A percentile compares a stretch with the other conserved stretches of the same genome.
phyloP scores from a whole-genome alignment of 2,797 vertebrate species.

The Pampus argenteus region DNA sequence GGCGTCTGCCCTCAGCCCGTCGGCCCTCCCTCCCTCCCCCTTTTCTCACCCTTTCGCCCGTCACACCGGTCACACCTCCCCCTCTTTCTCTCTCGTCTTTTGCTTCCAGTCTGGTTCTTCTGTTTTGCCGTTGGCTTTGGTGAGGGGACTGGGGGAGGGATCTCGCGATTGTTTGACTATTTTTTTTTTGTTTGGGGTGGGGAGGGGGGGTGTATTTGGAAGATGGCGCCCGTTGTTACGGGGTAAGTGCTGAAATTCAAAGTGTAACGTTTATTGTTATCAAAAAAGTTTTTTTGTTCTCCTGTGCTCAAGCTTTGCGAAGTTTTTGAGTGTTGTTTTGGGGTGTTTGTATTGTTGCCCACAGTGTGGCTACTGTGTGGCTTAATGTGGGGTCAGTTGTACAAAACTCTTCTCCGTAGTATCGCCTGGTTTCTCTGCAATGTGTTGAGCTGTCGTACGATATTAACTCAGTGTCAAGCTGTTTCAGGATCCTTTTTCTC shows the following conservation, averaged over 20 bases:
- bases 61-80: constrained; percentile 16
- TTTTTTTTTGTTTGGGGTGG: constrained; percentile 62
- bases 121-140: constrained; percentile 60
- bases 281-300: constrained; percentile 36
- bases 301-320: background rate
- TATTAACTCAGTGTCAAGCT: constrained; percentile 1
- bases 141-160: constrained; percentile 62
- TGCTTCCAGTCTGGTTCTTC: constrained; percentile 53
- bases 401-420: constrained; percentile 52
- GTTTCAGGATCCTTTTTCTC: background rate
- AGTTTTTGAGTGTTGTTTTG: background rate
- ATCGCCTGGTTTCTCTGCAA: constrained; percentile 29
- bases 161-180: constrained; percentile 95
- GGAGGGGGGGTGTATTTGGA: constrained; percentile 88
- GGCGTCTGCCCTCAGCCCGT: constrained; percentile 69
- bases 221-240: constrained; percentile 99
- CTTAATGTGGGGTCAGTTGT: constrained; percentile 49
- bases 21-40: constrained; percentile 49
- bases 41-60: constrained; percentile 53
- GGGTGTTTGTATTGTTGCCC: background rate
- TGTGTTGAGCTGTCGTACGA: constrained; percentile 20
- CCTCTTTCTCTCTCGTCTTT: constrained; percentile 25
- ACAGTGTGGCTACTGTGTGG: constrained; percentile 17
- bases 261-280: constrained; percentile 39
- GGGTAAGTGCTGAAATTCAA: constrained; percentile 87